phyloP scores from a whole-genome alignment of 2,888 invertebrate species.

The Gortyna flavago region DNA sequence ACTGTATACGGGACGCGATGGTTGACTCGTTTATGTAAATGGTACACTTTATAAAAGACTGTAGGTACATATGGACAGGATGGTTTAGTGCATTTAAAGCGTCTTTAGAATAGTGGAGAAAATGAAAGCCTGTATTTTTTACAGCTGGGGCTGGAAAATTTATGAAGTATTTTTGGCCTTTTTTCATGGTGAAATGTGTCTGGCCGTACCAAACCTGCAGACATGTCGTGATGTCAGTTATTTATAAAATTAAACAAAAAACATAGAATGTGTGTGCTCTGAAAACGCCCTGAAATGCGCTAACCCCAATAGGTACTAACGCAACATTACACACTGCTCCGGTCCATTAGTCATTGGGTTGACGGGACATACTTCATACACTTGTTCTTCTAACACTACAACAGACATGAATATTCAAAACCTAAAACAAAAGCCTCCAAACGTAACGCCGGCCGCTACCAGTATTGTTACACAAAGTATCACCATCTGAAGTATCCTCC shows the following conservation, averaged over 20 bases:
- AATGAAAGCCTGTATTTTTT: not conserved
- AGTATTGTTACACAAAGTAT: conserved; percentile 9
- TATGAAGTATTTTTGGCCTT: not conserved
- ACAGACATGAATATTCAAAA: conserved; percentile 32
- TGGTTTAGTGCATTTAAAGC: conserved; percentile 29
- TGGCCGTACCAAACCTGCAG: not conserved
- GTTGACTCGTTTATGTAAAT: conserved; percentile 57
- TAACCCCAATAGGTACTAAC: conserved; percentile 9
- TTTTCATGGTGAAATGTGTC: not conserved
- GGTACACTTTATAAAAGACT: conserved; percentile 37
- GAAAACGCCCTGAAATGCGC: conserved; percentile 50
- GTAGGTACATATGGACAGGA: conserved; percentile 15
- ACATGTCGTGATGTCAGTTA: not conserved
- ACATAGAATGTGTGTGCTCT: conserved; percentile 35
- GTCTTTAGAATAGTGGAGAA: not conserved
- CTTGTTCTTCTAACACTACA: conserved; percentile 1
- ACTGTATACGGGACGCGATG: conserved; percentile 57
- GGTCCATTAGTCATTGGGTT: conserved; percentile 41
- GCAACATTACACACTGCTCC: conserved; percentile 22
- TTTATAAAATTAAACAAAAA: not conserved
- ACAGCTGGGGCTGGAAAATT: not conserved
- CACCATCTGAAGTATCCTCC: conserved; percentile 5
- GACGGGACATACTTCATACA: conserved; percentile 28
- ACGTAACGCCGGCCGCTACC: conserved; percentile 2
- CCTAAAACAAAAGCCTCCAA: conserved; percentile 15